Percentiles rank a stretch among this genome's conserved stretches.
Conservation (phyloP, 2,888 invertebrate genomes). For the Lamellibrachia satsuma region DNA sequence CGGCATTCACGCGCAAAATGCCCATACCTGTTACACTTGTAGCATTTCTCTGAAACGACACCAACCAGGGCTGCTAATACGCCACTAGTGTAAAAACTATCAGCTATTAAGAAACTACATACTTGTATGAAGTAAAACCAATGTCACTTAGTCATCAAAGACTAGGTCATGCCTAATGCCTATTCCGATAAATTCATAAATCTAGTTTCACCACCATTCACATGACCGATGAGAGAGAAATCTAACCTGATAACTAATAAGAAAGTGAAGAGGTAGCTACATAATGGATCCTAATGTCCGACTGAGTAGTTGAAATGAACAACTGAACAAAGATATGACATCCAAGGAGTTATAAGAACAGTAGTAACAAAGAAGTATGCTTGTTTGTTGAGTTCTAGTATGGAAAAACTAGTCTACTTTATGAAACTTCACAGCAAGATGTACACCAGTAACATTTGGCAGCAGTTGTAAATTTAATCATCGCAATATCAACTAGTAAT, state of each 20-base stretch:
- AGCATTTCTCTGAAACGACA: conserved; percentile 80
- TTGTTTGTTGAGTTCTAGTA: neutral
- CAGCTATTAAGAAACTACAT: neutral
- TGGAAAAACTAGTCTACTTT: too few species aligned
- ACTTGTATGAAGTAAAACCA: neutral
- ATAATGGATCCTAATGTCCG: neutral
- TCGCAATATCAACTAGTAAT: too few species aligned
- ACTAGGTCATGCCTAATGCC: neutral
- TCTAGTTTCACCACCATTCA: neutral
- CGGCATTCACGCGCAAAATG: conserved; percentile 94
- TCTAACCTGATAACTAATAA: neutral
- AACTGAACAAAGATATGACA: neutral
- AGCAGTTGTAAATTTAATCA: too few species aligned
- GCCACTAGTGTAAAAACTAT: neutral
- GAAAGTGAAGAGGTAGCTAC: neutral
- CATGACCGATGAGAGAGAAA: neutral
- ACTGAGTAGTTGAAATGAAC: neutral
- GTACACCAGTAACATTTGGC: too few species aligned
- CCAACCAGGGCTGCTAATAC: conserved; percentile 6
- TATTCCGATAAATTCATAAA: neutral
- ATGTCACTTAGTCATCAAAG: neutral
- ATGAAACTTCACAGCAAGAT: too few species aligned
- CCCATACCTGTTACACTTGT: conserved; percentile 92
- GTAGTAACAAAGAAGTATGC: neutral
- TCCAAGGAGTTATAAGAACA: neutral